Conservation (phyloP, 2,113 vertebrate species). For the Motacilla alba region DNA sequence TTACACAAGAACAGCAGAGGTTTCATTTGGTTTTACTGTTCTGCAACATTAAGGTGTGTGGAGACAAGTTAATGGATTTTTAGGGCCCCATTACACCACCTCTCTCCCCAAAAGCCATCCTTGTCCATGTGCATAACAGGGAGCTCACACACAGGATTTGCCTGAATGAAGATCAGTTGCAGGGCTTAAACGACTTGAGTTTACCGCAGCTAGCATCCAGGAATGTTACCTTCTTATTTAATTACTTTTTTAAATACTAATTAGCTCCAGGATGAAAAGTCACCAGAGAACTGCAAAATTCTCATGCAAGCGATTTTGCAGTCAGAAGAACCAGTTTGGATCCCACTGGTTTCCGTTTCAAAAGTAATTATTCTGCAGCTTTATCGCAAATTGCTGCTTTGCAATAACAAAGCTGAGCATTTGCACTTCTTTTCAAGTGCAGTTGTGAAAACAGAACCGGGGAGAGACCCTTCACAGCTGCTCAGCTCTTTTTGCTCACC, state of each 20-base stretch:
- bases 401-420: background rate
- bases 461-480: background rate
- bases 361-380: background rate
- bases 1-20: background rate
- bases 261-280: background rate
- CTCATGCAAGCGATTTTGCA: background rate
- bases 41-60: background rate
- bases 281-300: background rate
- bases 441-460: background rate
- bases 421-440: background rate
- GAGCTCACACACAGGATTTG: background rate
- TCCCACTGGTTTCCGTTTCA: background rate
- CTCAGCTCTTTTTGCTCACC: background rate
- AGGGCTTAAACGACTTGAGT: background rate
- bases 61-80: background rate
- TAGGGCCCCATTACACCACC: background rate
- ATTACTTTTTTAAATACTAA: background rate
- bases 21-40: background rate
- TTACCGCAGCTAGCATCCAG: background rate
- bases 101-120: background rate
- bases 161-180: background rate
- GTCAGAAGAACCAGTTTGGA: background rate
- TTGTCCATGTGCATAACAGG: background rate
- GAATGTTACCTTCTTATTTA: background rate
- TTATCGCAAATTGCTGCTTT: constrained; percentile 3